Conservation (phyloP, 2,888 invertebrate genomes). For the Aleiodes leptofemur region DNA sequence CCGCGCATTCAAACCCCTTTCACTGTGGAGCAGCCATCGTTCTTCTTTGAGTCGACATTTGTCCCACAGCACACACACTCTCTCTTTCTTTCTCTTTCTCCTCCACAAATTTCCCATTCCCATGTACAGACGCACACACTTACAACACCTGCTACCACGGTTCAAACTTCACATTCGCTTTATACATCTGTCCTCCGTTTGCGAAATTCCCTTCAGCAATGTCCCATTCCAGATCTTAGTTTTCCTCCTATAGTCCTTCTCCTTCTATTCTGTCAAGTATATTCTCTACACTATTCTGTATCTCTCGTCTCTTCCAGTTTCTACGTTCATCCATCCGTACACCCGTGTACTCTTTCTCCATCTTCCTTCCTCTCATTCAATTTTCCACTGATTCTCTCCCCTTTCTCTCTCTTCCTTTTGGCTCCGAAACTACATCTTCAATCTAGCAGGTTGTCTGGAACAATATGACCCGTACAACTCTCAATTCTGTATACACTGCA, state of each 20-base stretch:
- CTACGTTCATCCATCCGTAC: constrained; percentile 28
- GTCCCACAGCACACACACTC: constrained; percentile 21
- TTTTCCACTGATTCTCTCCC: constrained; percentile 49
- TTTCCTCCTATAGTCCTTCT: constrained; percentile 23
- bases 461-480: constrained; percentile 49
- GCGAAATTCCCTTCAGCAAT: constrained; percentile 6
- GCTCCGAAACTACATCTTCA: constrained; percentile 51
- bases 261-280: background rate
- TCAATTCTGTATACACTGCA: constrained; percentile 43
- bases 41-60: constrained; percentile 27
- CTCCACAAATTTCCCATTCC: constrained; percentile 9
- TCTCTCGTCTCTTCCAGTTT: constrained; percentile 12
- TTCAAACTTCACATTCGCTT: constrained; percentile 22
- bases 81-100: constrained; percentile 36
- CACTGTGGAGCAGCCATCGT: constrained; percentile 32
- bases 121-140: constrained; percentile 12
- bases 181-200: constrained; percentile 7
- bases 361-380: constrained; percentile 46
- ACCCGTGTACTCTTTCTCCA: constrained; percentile 44
- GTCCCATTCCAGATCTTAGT: constrained; percentile 20
- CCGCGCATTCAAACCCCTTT: constrained; percentile 47
- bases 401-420: constrained; percentile 38
- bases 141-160: constrained; percentile 1
- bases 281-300: constrained; percentile 26
- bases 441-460: constrained; percentile 52